phyloP scores from a whole-genome alignment of 2,888 invertebrate genomes.

The Netelia fuscicornis region DNA sequence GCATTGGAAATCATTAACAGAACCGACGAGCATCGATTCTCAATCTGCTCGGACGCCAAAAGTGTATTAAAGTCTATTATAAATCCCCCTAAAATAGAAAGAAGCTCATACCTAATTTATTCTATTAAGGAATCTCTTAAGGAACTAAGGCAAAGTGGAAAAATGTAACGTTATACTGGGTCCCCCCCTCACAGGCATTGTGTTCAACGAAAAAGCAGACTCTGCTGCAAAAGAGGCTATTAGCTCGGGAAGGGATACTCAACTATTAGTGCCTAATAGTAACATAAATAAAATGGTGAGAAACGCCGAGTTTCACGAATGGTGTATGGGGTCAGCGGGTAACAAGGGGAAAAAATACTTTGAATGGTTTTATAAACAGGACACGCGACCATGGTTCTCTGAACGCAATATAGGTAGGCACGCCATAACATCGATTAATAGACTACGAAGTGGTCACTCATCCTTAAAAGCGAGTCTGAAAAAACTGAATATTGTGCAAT shows the following conservation, averaged over 20 bases:
- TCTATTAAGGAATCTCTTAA: no score
- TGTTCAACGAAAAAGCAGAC: constrained; percentile 15
- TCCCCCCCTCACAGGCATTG: constrained; percentile 14
- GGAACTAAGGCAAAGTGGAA: neutral
- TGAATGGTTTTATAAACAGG: neutral
- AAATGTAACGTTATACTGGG: constrained; percentile 1
- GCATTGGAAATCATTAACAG: no score
- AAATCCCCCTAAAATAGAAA: no score
- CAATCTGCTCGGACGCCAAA: no score
- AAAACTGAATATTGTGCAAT: constrained; percentile 1
- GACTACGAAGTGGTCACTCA: neutral
- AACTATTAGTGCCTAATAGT: neutral
- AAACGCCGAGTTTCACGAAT: constrained; percentile 7
- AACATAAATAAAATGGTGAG: neutral
- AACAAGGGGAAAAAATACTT: neutral
- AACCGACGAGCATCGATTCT: no score
- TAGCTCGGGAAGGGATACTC: neutral
- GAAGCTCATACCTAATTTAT: no score
- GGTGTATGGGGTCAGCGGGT: neutral
- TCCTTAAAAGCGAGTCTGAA: constrained; percentile 13
- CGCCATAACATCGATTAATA: neutral
- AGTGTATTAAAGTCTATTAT: no score
- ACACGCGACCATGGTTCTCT: constrained; percentile 1
- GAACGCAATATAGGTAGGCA: neutral
- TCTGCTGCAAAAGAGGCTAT: constrained; percentile 1